Evolutionary conservation across 2,797 vertebrate species (phyloP).

Genomic region (Catamblyrhynchus diadema): DNA sequence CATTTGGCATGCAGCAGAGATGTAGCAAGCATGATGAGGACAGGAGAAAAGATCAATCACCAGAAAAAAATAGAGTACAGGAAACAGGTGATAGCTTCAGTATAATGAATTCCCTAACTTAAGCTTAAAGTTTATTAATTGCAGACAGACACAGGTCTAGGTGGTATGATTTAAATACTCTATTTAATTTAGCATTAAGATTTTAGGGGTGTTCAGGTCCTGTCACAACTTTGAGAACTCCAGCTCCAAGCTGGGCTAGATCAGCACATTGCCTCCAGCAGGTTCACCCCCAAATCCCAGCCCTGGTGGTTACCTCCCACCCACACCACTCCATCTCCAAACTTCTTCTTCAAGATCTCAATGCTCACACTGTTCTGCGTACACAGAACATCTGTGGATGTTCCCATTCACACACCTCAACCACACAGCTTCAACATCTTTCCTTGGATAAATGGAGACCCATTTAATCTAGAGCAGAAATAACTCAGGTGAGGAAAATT

Average conservation of each 20-base stretch:
- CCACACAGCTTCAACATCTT: background rate
- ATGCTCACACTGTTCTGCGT: background rate
- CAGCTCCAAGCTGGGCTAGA: background rate
- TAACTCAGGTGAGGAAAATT: background rate
- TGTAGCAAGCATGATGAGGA: background rate
- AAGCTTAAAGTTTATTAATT: constrained; percentile 11
- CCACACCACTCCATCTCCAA: background rate
- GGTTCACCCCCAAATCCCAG: fast-evolving
- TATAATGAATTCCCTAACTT: constrained; percentile 21
- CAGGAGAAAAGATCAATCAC: constrained; percentile 25
- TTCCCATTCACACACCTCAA: background rate
- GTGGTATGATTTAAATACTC: background rate
- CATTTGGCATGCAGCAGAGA: constrained; percentile 11
- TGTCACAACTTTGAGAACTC: background rate
- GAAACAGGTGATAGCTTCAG: constrained; percentile 19
- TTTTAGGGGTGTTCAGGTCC: background rate
- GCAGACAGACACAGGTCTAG: background rate
- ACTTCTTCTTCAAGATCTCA: background rate
- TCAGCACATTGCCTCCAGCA: background rate
- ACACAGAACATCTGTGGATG: background rate
- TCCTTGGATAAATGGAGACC: background rate
- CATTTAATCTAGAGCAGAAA: background rate
- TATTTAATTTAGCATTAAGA: background rate
- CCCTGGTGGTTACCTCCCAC: background rate
- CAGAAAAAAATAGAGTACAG: background rate